Base-by-base conservation (phyloP, 2,113 vertebrate species). In the Syngnathus typhle region DNA sequence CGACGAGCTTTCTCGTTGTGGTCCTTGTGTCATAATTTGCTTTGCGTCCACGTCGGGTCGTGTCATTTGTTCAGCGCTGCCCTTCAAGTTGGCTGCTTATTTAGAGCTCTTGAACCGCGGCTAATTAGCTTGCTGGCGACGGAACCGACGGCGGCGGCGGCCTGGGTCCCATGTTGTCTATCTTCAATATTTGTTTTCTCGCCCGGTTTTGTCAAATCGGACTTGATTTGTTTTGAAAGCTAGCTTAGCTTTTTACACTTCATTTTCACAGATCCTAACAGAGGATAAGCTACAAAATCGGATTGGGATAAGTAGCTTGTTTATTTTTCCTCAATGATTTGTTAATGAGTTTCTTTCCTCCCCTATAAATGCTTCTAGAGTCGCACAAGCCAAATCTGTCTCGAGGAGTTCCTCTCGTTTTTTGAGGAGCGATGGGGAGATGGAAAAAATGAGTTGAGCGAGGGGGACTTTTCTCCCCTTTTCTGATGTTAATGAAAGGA, bases 401-500 rank as follows among this genome's bases (percentile, higher is more conserved):
- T 84, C 77, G 80, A 75, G 79, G 65, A 87, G 85, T 80, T 84
- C 83, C 83, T 67, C 44, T 47, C 6, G 69, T 82, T 88, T 88
- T 82, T 79, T 78, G 75, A 82, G 79, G 68, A 81, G 80, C 81
- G 73, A 82, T 84, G 70, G 76, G 76, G 70, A 16, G 65, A 74
- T 75, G 75, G 60, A 64, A 80, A 69, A 69, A 68, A 66, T 46
- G 44, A 63, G 65, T 64, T 27, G 39, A 38, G 11, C 37, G 75
- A 75, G 84, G 81, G 78, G 76, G 74, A 73, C 78, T 88, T 89
- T 89, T 89, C 81, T 84, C 79, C 82, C 77, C 86, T 83, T 91
- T 91, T 90, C 86, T 91, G 84, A 91, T 90, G 91, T 87, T 90
- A 92, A 92, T 92, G 86, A 91, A 89, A 89, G 85, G 83, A 89